Evolutionary conservation across 2,888 invertebrate genomes (phyloP).

Genomic region (Pandemis corylana): DNA sequence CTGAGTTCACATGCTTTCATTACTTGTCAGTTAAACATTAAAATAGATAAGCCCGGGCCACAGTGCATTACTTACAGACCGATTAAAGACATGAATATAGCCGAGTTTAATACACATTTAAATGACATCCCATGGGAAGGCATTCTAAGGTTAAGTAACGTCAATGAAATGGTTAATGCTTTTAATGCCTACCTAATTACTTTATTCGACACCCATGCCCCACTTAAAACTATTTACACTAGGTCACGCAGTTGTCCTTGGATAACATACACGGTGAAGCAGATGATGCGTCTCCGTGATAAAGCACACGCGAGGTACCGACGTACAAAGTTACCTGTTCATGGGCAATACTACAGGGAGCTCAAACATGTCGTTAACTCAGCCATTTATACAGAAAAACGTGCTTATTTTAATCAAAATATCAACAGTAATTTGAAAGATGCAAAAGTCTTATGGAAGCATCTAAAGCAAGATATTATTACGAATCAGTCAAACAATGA

Average conservation of each 20-base stretch:
- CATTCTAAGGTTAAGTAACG: background rate
- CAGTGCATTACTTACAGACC: background rate
- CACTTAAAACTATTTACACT: background rate
- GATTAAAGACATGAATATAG: background rate
- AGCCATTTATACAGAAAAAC: background rate
- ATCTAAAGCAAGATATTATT: background rate
- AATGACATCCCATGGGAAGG: background rate
- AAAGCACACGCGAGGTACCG: background rate
- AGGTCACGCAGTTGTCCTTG: background rate
- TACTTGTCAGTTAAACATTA: background rate
- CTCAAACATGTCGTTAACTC: constrained; percentile 14
- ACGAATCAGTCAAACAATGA: background rate
- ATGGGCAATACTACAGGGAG: background rate
- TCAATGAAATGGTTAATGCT: background rate
- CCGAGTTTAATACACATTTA: background rate
- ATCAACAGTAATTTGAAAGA: constrained; percentile 19
- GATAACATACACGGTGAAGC: constrained; percentile 1
- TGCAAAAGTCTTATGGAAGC: constrained; percentile 6
- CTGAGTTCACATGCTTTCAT: background rate
- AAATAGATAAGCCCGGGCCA: background rate
- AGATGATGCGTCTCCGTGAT: constrained; percentile 1
- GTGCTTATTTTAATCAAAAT: constrained; percentile 16
- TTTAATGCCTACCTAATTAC: background rate
- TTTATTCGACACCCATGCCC: background rate
- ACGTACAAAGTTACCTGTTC: background rate